Conservation (phyloP, 2,888 invertebrate species). For the Andrena chrysosceles region DNA sequence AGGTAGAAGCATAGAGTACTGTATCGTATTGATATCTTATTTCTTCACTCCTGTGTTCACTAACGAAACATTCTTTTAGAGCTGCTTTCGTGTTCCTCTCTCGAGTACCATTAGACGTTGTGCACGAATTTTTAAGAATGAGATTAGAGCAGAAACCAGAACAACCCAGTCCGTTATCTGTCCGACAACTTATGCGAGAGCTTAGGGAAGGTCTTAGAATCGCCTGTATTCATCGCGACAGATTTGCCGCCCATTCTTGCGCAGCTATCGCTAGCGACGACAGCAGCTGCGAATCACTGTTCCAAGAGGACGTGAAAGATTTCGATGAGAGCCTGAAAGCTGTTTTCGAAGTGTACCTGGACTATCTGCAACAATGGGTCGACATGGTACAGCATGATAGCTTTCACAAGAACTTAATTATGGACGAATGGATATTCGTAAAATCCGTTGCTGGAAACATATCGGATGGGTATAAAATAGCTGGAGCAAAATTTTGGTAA, state of each 20-base stretch:
- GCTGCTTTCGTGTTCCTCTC: constrained; percentile 94
- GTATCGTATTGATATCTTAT: neutral
- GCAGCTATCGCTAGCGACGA: constrained; percentile 86
- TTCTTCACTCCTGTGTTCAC: neutral
- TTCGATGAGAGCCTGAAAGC: constrained; percentile 92
- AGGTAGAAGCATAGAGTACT: constrained; percentile 76
- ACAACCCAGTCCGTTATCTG: constrained; percentile 94
- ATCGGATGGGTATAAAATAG: constrained; percentile 90
- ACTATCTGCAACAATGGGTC: constrained; percentile 94
- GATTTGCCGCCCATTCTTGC: constrained; percentile 89
- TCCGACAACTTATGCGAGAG: constrained; percentile 95
- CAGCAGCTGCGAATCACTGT: constrained; percentile 84
- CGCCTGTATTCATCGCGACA: constrained; percentile 92
- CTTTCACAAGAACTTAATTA: constrained; percentile 91
- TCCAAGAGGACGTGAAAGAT: constrained; percentile 88
- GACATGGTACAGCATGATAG: constrained; percentile 88
- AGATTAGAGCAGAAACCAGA: constrained; percentile 93
- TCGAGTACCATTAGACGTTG: constrained; percentile 94
- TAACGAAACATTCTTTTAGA: constrained; percentile 76
- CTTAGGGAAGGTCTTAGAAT: constrained; percentile 95
- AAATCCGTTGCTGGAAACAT: constrained; percentile 92
- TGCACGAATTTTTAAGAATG: constrained; percentile 95
- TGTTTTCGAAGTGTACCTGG: constrained; percentile 93
- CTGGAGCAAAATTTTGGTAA: constrained; percentile 92
- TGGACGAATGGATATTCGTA: constrained; percentile 96